These are phyloP conservation scores for Pteropus rufus DNA, from an alignment of 2,797 vertebrate species.

Conservation along the genomic window DNA sequence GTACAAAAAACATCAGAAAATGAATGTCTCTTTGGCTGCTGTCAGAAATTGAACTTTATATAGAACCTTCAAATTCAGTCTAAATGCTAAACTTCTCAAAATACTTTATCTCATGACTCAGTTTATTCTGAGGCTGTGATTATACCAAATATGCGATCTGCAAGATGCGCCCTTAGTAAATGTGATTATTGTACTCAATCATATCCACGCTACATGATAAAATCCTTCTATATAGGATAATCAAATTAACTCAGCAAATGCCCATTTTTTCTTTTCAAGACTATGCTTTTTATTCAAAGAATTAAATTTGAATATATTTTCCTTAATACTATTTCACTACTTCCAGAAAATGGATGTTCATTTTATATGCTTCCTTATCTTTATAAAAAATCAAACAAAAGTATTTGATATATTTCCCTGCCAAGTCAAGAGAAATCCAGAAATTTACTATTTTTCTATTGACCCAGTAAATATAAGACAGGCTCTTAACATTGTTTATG, in stretches of 20 bases:
- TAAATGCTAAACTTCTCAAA: constrained; percentile 29
- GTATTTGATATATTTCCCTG: constrained; percentile 24
- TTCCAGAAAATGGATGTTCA: not conserved
- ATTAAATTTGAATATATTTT: not conserved
- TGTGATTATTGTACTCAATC: not conserved
- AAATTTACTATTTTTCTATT: constrained; percentile 49
- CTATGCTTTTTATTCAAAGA: not conserved
- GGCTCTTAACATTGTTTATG: constrained; percentile 60
- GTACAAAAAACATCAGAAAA: not conserved
- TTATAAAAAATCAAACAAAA: constrained; percentile 47
- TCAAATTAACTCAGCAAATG: not conserved
- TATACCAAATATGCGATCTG: not conserved
- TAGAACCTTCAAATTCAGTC: not conserved
- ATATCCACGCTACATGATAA: not conserved
- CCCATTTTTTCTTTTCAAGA: not conserved
- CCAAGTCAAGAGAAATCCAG: constrained; percentile 13
- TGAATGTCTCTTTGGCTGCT: not conserved
- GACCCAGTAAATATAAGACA: constrained; percentile 56
- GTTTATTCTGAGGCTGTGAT: not conserved
- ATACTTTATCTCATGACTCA: not conserved
- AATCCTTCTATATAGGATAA: not conserved
- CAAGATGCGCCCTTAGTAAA: not conserved
- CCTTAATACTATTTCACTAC: not conserved
- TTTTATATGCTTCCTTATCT: not conserved
- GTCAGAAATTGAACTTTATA: constrained; percentile 28